Evolutionary conservation across 2,113 vertebrate genomes (phyloP).

Genomic region (Xiphorhynchus elegans): DNA sequence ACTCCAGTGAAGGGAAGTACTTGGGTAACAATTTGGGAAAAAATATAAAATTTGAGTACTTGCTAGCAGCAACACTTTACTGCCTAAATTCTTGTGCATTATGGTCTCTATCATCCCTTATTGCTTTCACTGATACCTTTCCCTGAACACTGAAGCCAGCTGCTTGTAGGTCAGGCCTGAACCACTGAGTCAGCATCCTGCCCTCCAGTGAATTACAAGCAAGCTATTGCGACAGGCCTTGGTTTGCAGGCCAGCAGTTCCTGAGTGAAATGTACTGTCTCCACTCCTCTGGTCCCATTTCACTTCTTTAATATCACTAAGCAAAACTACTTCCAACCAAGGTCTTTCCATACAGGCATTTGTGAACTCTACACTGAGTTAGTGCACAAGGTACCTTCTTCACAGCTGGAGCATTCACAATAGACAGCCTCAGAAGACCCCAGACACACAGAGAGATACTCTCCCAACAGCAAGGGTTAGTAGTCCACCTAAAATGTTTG

Average conservation of each 20-base stretch:
- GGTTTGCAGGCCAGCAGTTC: neutral
- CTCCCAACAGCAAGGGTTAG: neutral
- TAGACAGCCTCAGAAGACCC: neutral
- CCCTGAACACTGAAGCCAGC: neutral
- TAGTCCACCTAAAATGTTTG: too few species aligned
- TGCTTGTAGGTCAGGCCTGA: neutral
- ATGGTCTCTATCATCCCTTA: neutral
- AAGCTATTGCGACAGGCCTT: neutral
- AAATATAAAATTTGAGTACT: neutral
- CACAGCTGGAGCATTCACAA: neutral
- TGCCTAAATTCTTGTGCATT: neutral
- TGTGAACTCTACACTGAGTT: neutral
- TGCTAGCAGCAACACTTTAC: neutral
- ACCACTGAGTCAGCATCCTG: neutral
- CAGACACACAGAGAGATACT: neutral
- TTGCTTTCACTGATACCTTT: neutral
- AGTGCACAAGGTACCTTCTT: neutral
- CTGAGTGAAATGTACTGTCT: neutral
- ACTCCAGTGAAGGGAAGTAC: neutral
- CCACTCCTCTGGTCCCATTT: neutral
- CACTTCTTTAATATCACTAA: neutral
- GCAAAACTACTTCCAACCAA: neutral
- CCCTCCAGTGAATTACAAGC: neutral
- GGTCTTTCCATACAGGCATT: rapidly evolving
- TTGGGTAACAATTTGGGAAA: neutral